These are phyloP conservation scores for Nasonovia ribisnigri DNA, from an alignment of 2,888 invertebrate genomes.

Conservation along the genomic window DNA sequence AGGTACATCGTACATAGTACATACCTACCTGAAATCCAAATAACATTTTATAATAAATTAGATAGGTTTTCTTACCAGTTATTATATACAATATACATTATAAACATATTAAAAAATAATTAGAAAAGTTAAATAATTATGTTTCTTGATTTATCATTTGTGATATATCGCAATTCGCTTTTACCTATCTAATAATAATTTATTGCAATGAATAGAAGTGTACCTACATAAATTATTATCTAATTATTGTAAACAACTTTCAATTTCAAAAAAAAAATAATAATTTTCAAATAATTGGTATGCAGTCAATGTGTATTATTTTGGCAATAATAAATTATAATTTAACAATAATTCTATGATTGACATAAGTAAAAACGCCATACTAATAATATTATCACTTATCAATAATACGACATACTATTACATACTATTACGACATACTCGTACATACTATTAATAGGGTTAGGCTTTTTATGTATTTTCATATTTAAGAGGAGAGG, in stretches of 20 bases:
- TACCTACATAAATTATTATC: neutral
- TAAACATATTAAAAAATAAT: neutral
- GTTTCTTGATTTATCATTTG: neutral
- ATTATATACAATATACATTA: neutral
- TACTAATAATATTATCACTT: neutral
- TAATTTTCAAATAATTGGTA: constrained; percentile 14
- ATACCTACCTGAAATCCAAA: too few species aligned
- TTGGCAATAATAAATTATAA: neutral
- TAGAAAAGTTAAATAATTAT: neutral
- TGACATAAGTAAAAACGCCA: neutral
- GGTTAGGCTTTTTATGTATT: neutral
- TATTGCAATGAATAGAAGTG: neutral
- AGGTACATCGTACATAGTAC: too few species aligned
- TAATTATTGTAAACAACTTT: neutral
- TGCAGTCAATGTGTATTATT: neutral
- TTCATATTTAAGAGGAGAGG: neutral
- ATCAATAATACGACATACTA: neutral
- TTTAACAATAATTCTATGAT: neutral
- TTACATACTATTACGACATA: too few species aligned
- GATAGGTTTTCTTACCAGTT: neutral
- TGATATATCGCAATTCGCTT: too few species aligned
- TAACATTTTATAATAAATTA: neutral
- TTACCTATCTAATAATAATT: neutral
- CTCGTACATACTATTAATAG: neutral
- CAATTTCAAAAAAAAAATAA: constrained; percentile 1